Conservation (phyloP, 1,140 invertebrate genomes). For the Drosophila serrata region DNA sequence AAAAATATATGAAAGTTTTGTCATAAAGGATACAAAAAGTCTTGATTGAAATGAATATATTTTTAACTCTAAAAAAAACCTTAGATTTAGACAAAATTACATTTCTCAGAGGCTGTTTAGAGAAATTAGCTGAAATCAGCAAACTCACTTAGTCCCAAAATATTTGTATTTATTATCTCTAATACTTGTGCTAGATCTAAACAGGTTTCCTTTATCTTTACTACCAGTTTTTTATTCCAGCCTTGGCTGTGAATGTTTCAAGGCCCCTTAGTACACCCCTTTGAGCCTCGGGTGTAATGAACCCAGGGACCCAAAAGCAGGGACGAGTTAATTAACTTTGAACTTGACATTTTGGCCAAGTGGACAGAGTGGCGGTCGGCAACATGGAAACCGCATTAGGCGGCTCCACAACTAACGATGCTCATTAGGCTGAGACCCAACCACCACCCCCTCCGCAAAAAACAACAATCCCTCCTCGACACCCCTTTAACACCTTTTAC, state of each 20-base stretch:
- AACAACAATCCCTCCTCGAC: background rate
- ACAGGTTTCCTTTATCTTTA: background rate
- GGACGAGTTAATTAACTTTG: slow-evolving; percentile 74
- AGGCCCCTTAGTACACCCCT: background rate
- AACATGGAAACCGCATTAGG: slow-evolving; percentile 71
- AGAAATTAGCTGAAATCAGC: background rate
- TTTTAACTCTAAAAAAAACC: too few species aligned
- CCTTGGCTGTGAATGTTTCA: background rate
- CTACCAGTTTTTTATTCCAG: background rate
- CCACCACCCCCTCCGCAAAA: slow-evolving; percentile 1
- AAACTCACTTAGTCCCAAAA: background rate
- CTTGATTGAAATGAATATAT: too few species aligned
- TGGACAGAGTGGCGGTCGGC: slow-evolving; percentile 7
- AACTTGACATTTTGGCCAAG: slow-evolving; percentile 72
- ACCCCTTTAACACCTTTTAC: slow-evolving; percentile 14
- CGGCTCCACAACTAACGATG: slow-evolving; percentile 48
- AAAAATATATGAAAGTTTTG: background rate
- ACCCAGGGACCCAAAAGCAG: slow-evolving; percentile 19
- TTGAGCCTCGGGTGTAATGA: slow-evolving; percentile 34
- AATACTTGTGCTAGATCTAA: background rate
- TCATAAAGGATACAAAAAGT: too few species aligned
- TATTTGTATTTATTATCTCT: background rate
- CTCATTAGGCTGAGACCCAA: slow-evolving; percentile 48
- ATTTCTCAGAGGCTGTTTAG: background rate
- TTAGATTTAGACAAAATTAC: too few species aligned